These are phyloP conservation scores for Artemia sp. DNA, from an alignment of 2,888 invertebrate species.

Conservation along the genomic window DNA sequence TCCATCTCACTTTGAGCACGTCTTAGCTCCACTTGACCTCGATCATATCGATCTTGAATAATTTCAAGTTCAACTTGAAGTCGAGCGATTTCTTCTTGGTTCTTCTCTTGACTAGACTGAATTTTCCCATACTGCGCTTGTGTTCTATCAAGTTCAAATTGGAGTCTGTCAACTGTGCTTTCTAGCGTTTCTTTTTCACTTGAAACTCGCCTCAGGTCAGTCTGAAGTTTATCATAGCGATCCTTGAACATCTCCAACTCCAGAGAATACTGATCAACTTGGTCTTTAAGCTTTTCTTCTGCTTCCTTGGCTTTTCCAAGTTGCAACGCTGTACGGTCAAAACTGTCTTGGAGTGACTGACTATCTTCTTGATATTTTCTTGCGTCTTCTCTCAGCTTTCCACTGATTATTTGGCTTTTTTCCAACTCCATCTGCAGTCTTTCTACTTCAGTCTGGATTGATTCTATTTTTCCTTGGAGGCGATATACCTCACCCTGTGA, in stretches of 20 bases:
- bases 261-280: conserved; percentile 36
- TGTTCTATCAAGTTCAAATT: conserved; percentile 58
- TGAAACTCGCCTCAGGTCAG: conserved; percentile 53
- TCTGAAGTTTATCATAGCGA: conserved; percentile 69
- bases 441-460: conserved; percentile 70
- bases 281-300: conserved; percentile 64
- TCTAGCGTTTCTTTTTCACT: conserved; percentile 30
- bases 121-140: conserved; percentile 71
- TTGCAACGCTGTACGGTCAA: conserved; percentile 68
- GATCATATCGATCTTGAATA: conserved; percentile 75
- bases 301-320: conserved; percentile 67
- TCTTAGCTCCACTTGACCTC: conserved; percentile 59
- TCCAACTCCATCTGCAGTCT: conserved; percentile 67
- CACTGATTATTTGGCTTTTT: conserved; percentile 57
- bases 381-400: conserved; percentile 65
- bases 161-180: conserved; percentile 29
- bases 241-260: conserved; percentile 75
- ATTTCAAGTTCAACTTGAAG: conserved; percentile 77
- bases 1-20: conserved; percentile 61
- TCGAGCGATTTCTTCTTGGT: conserved; percentile 71
- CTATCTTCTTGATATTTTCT: conserved; percentile 73
- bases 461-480: conserved; percentile 69
- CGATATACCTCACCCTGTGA: conserved; percentile 76
- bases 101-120: conserved; percentile 66
- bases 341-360: conserved; percentile 67